These are phyloP conservation scores for Hylia prasina DNA, from an alignment of 2,113 vertebrate genomes.

Conservation along the genomic window DNA sequence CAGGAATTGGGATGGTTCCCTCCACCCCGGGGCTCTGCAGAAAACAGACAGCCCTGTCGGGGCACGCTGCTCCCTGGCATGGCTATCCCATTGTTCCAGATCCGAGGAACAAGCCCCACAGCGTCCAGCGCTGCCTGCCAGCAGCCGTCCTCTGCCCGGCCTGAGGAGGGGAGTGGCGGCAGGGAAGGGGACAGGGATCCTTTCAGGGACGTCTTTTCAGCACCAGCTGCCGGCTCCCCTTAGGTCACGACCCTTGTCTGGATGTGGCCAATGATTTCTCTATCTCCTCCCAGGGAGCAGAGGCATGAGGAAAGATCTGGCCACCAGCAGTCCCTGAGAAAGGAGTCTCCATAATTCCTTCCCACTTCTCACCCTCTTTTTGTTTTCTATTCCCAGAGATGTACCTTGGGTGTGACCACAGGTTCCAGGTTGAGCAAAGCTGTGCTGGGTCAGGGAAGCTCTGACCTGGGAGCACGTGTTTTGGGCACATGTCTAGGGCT, in stretches of 20 bases:
- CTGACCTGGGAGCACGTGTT: not conserved
- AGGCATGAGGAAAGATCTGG: not conserved
- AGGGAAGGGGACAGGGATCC: not conserved
- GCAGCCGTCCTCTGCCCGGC: not conserved
- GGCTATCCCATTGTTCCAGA: conserved; percentile 16
- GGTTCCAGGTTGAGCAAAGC: not conserved
- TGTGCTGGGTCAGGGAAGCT: not conserved
- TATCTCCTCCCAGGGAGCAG: not conserved
- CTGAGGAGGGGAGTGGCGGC: accelerated
- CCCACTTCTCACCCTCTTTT: not conserved
- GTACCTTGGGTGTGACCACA: not conserved
- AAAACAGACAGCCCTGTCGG: not conserved
- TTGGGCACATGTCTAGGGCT: not conserved
- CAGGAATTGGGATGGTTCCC: accelerated
- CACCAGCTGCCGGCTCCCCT: not conserved
- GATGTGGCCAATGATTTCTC: not conserved
- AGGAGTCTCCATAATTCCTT: not conserved
- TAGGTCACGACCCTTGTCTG: accelerated
- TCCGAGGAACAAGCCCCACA: not conserved
- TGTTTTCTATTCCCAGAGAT: not conserved
- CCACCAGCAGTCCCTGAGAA: not conserved
- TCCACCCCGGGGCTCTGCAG: not conserved
- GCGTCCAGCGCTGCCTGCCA: not conserved
- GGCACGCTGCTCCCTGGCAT: not conserved
- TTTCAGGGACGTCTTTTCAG: not conserved